phyloP scores from a whole-genome alignment of 1,140 invertebrate genomes.

The Micrasema minimum region DNA sequence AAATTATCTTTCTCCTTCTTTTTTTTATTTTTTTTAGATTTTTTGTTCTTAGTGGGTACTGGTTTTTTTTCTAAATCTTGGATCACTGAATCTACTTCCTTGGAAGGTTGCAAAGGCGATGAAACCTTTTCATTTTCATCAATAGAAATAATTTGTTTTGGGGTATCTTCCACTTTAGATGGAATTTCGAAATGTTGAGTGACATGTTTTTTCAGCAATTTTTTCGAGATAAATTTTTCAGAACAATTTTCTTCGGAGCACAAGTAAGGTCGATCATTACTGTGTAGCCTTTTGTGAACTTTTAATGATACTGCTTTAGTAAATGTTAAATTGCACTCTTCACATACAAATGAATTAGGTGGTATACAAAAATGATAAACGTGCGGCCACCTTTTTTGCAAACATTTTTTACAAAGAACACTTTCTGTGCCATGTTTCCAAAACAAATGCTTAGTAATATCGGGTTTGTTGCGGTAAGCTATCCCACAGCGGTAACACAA shows the following conservation, averaged over 20 bases:
- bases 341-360: slow-evolving; percentile 79
- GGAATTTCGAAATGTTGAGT: slow-evolving; percentile 66
- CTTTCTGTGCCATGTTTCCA: slow-evolving; percentile 93
- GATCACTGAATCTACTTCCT: slow-evolving; percentile 58
- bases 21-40: slow-evolving; percentile 70
- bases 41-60: slow-evolving; percentile 60
- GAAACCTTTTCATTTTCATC: slow-evolving; percentile 59
- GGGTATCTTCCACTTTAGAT: slow-evolving; percentile 53
- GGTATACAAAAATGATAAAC: slow-evolving; percentile 90
- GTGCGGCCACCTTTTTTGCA: slow-evolving; percentile 90
- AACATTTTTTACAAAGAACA: slow-evolving; percentile 83
- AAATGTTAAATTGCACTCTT: slow-evolving; percentile 81
- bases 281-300: slow-evolving; percentile 84
- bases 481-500: slow-evolving; percentile 87
- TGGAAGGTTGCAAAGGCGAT: slow-evolving; percentile 52
- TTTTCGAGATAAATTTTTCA: slow-evolving; percentile 84
- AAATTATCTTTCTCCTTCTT: slow-evolving; percentile 72
- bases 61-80: slow-evolving; percentile 53
- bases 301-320: slow-evolving; percentile 80
- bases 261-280: slow-evolving; percentile 74
- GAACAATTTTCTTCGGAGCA: slow-evolving; percentile 76
- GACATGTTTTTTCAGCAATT: slow-evolving; percentile 78
- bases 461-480: slow-evolving; percentile 85
- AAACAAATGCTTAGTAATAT: slow-evolving; percentile 87
- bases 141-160: slow-evolving; percentile 28